These are phyloP conservation scores for Syngnathoides biaculeatus DNA, from an alignment of 2,113 vertebrate genomes.

Conservation along the genomic window DNA sequence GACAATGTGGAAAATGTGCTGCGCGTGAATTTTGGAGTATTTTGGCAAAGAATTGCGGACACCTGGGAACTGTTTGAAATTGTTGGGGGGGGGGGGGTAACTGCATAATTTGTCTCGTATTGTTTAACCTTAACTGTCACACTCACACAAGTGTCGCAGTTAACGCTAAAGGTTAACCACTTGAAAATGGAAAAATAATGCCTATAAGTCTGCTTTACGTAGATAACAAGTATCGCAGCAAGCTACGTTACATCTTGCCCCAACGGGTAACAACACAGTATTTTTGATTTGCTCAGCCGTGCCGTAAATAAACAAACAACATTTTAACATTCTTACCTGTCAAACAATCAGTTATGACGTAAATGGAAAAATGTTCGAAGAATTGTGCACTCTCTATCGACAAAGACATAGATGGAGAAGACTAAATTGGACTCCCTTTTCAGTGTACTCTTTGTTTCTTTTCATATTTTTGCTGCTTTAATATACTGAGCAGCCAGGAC, in stretches of 20 bases:
- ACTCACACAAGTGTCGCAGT: background rate
- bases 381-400: background rate
- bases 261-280: background rate
- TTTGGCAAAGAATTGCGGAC: no score
- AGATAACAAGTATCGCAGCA: background rate
- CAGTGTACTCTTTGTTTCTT: background rate
- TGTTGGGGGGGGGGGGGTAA: no score
- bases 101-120: background rate
- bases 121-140: background rate
- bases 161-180: background rate
- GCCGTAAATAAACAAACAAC: background rate
- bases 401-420: background rate
- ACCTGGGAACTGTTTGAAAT: no score
- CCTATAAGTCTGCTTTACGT: no score
- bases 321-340: no score
- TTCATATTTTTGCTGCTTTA: background rate
- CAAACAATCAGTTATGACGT: no score
- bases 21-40: no score
- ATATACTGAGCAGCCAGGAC: background rate
- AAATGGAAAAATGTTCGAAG: no score
- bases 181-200: background rate
- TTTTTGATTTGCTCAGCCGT: background rate
- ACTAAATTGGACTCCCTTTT: background rate
- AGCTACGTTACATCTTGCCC: background rate
- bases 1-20: background rate